Percentiles rank a stretch among this genome's conserved stretches.
Conservation (phyloP, 1,140 invertebrate genomes). For the Nebria ingens region DNA sequence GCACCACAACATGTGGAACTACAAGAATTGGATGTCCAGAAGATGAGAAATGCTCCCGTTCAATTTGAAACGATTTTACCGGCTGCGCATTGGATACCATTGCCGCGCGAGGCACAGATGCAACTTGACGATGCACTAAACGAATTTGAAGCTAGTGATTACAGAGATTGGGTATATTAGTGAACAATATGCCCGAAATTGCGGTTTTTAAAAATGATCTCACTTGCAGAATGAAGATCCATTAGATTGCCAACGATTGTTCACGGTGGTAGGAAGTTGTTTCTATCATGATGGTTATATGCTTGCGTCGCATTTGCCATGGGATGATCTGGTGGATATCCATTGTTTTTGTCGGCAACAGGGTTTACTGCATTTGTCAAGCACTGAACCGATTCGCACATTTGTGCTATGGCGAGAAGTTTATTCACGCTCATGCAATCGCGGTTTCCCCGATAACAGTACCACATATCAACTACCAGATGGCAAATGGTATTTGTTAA, state of each 20-base stretch:
- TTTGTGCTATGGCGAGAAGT: conserved; percentile 70
- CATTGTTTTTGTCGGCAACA: conserved; percentile 56
- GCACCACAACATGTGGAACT: conserved; percentile 19
- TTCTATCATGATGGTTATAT: conserved; percentile 62
- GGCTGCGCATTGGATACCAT: conserved; percentile 45
- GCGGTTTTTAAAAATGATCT: conserved; percentile 17
- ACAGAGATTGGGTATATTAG: conserved; percentile 58
- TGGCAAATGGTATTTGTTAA: conserved; percentile 57
- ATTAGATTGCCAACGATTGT: conserved; percentile 63
- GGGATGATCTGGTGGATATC: conserved; percentile 58
- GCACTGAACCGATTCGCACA: conserved; percentile 52
- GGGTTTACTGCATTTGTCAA: conserved; percentile 50
- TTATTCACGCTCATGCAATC: conserved; percentile 40
- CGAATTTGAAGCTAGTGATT: conserved; percentile 73
- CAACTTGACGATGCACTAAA: conserved; percentile 68
- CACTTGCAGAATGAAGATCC: conserved; percentile 59
- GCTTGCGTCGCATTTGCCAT: conserved; percentile 57
- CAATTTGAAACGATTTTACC: conserved; percentile 32
- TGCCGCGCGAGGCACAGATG: conserved; percentile 62
- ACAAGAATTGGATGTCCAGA: conserved; percentile 5
- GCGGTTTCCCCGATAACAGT: conserved; percentile 20
- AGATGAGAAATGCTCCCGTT: conserved; percentile 12
- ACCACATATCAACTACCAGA: conserved; percentile 37
- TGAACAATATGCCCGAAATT: conserved; percentile 1
- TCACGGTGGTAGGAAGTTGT: conserved; percentile 63